A percentile compares a stretch with the other conserved stretches of the same genome.
Conservation (phyloP, 2,797 vertebrate genomes). For the Chaetodon trifasciatus region DNA sequence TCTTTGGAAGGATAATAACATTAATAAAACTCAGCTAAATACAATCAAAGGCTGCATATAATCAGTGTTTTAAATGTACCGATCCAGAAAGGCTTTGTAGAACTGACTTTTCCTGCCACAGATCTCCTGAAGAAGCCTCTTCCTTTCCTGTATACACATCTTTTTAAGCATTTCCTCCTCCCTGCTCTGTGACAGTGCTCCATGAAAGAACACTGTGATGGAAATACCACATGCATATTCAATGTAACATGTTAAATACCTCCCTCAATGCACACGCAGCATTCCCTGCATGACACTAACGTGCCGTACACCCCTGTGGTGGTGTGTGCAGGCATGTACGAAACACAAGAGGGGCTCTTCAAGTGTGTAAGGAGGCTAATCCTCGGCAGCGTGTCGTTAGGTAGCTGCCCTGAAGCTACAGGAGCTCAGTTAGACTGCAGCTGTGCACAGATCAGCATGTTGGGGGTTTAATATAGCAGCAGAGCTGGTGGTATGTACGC, state of each 20-base stretch:
- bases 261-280: slow-evolving; percentile 25
- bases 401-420: slow-evolving; percentile 32
- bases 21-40: background rate
- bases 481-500: background rate
- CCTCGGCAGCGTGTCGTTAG: background rate
- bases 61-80: background rate
- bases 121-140: background rate
- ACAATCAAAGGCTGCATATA: background rate
- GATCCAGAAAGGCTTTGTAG: background rate
- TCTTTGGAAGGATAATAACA: background rate
- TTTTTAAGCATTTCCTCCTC: background rate
- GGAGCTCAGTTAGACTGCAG: slow-evolving; percentile 22
- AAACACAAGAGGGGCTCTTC: slow-evolving; percentile 12
- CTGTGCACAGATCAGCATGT: slow-evolving; percentile 45
- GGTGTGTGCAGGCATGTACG: slow-evolving; percentile 5
- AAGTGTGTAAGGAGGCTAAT: slow-evolving; percentile 14
- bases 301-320: background rate
- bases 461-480: slow-evolving; percentile 14
- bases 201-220: slow-evolving; percentile 7
- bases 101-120: background rate
- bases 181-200: background rate
- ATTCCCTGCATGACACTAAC: slow-evolving; percentile 5
- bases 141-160: background rate
- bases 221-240: slow-evolving; percentile 49
- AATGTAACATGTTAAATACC: slow-evolving; percentile 11